A percentile compares a stretch with the other conserved stretches of the same genome.
phyloP scores from a whole-genome alignment of 2,113 vertebrate species.

The Dipodomys stephensi region DNA sequence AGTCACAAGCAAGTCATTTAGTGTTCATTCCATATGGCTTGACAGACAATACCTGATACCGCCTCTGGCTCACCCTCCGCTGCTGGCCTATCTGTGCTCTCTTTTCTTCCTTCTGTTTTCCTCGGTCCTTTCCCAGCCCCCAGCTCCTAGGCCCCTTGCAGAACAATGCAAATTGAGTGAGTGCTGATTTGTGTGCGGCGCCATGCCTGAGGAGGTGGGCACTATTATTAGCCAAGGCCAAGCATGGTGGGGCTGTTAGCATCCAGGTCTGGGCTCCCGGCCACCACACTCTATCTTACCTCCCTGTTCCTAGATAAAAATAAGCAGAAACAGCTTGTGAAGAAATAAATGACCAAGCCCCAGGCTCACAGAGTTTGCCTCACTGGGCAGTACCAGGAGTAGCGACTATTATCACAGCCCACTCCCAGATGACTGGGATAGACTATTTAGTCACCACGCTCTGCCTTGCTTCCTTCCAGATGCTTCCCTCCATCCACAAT shows the following conservation, averaged over 20 bases:
- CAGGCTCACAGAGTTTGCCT: neutral
- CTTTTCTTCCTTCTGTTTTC: neutral
- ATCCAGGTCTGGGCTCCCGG: neutral
- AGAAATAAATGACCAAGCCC: neutral
- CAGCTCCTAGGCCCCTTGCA: neutral
- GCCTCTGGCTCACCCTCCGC: neutral
- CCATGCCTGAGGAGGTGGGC: neutral
- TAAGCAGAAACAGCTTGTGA: neutral
- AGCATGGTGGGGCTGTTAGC: neutral
- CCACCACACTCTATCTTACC: neutral
- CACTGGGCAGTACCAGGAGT: neutral
- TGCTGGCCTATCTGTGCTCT: neutral
- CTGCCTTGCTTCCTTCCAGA: neutral
- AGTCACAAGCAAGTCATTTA: neutral
- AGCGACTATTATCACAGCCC: neutral
- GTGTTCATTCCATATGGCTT: too few species aligned
- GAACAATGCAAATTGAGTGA: too few species aligned
- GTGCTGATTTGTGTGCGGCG: neutral
- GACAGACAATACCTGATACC: neutral
- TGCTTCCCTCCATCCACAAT: neutral
- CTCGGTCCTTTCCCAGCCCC: neutral
- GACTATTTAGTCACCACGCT: neutral
- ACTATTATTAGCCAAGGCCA: neutral
- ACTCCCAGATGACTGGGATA: neutral
- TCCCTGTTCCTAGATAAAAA: neutral